Conservation (phyloP, 1,140 invertebrate species). For the Hestina assimilis region DNA sequence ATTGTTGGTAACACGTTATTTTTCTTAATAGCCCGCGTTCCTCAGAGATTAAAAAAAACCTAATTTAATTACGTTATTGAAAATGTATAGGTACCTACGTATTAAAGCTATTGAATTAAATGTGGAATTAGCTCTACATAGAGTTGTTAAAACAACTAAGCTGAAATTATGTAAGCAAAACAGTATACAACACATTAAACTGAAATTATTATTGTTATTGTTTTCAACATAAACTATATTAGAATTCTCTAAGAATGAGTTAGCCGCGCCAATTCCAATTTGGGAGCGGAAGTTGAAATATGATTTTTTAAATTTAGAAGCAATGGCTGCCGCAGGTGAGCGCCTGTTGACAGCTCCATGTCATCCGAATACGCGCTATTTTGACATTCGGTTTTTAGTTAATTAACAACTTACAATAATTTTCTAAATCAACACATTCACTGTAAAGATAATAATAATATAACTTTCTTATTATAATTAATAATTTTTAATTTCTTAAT, state of each 20-base stretch:
- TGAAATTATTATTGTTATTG: constrained; percentile 19
- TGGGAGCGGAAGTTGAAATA: constrained; percentile 71
- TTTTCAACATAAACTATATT: constrained; percentile 27
- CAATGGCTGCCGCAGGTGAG: constrained; percentile 66
- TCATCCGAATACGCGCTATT: constrained; percentile 34
- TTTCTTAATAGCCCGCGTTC: too few relatives aligned
- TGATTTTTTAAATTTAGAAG: constrained; percentile 74
- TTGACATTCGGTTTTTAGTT: constrained; percentile 48
- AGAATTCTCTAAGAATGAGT: constrained; percentile 36
- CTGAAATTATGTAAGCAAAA: not conserved
- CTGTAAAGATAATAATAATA: not conserved
- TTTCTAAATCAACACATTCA: not conserved
- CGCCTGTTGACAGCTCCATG: constrained; percentile 51
- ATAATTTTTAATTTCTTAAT: too few relatives aligned
- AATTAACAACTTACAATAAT: constrained; percentile 36
- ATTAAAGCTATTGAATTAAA: not conserved
- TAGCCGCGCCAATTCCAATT: constrained; percentile 65
- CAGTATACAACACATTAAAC: not conserved
- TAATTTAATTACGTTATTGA: not conserved
- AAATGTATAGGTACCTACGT: not conserved
- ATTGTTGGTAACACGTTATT: not conserved
- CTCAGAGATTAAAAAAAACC: too few relatives aligned
- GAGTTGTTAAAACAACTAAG: not conserved
- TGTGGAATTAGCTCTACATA: too few relatives aligned
- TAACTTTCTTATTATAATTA: too few relatives aligned